Evolutionary conservation across 2,113 vertebrate genomes (phyloP), one percentile per base, ranked within the genome.

Genomic region (Phocoena sinus): DNA sequence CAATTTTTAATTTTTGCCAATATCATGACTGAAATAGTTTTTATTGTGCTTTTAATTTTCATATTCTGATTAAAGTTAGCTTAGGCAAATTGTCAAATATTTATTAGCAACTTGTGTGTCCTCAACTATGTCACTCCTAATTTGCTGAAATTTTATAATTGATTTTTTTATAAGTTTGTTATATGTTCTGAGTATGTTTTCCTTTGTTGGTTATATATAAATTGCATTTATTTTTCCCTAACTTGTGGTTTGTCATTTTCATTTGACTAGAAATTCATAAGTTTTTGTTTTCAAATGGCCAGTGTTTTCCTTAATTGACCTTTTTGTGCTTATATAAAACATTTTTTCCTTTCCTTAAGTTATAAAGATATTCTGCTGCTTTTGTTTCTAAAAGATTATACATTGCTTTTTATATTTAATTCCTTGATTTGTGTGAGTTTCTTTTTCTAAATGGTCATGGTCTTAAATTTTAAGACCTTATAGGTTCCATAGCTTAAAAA

Each of bases 381-480:
- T n/a, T 91, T 88, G n/a, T 65, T 86, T 65, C 41, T 76, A 63
- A 81, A 91, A 63, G 12, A 58, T 56, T 53, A 33, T 3, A 76
- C 18, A 31, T 68, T 88, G 6, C 11, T 50, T 41, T 87, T 67
- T 94, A 17, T 7, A 79, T 67, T 60, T 63, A 60, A 73, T 67
- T 73, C 17, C 9, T 63, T 94, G 58, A 33, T 25, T 83, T 50
- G 80, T 50, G 10, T 28, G 47, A 74, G 53, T 50, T 63, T 33
- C 12, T 12, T 65, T 83, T 80, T 56, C 17, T 73, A 95, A 47
- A 38, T 47, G 6, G 1, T 38, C 11, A 38, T 2, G 20, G 7
- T 56, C 56, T 38, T 88, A 38, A 91, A 41, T 62, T 87, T 87
- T 53, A 25, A 68, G 33, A n/a, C 33, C 8, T 86, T 91, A 33